Evolutionary conservation across 1,140 invertebrate species (phyloP), one percentile per base, ranked within the genome.

Genomic region (Hirudo medicinalis): DNA sequence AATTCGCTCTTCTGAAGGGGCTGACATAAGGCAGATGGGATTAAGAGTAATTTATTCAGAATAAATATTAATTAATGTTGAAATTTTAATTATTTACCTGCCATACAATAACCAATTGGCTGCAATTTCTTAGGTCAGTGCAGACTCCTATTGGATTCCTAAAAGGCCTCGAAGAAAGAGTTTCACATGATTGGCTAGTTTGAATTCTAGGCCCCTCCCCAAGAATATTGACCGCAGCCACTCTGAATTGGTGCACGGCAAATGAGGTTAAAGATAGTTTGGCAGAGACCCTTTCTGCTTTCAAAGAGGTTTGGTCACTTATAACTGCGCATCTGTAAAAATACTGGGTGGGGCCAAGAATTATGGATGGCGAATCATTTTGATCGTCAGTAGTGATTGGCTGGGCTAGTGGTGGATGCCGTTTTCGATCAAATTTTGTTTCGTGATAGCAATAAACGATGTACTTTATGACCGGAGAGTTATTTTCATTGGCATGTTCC

Each of bases 201-300:
- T 84, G 73, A 73, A 92, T 97, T 0, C 94, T 91, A 36, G 86
- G 77, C 29, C 94, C 97, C 9, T 87, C 86, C 53, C 96, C 95
- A 76, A 97, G 92, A 82, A 94, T 94, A 82, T 98, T 98, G 78
- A 87, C 87, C 0, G 94, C 93, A 60, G 92, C 86, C 0, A 98
- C 91, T 57, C 94, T 85, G 86, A 96, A 98, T 0, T 93, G 97
- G 78, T 97, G 98, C 81, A 97, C 97, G 0, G 91, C 87, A 90
- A 91, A 96, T 0, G 94, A 92, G 29, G 57, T 49, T 19, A 69
- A 71, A 22, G 57, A 25, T n/a, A 63, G 29, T 13, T 63, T 63
- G 29, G 29, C 57, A 25, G 22, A 22, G 15, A 63, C 29, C 57
- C 22, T 32, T 22, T 32, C 29, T 25, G 22, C 57, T 25, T 25